A percentile compares a stretch with the other conserved stretches of the same genome.
Evolutionary conservation across 2,113 vertebrate genomes (phyloP).

Genomic region (Merops nubicus): DNA sequence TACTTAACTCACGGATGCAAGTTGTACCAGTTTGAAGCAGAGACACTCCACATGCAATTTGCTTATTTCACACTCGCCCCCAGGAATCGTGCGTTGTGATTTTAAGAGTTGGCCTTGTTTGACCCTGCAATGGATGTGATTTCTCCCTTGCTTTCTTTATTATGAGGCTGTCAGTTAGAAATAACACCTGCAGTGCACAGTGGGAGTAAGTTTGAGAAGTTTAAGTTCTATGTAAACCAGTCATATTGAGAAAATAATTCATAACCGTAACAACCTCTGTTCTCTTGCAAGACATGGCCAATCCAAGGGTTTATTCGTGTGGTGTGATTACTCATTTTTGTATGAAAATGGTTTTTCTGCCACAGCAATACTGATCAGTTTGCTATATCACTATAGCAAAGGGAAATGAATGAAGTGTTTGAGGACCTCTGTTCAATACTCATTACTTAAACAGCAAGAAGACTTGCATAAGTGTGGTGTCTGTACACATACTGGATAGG

Average conservation of each 20-base stretch:
- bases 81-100: slow-evolving; percentile 55
- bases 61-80: slow-evolving; percentile 48
- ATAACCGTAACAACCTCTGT: neutral
- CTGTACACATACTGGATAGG: accelerated
- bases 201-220: slow-evolving; percentile 22
- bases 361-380: neutral
- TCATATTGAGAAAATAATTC: slow-evolving; percentile 36
- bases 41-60: neutral
- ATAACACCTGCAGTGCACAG: neutral
- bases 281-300: neutral
- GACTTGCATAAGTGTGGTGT: neutral
- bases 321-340: neutral
- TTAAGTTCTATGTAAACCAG: slow-evolving; percentile 14
- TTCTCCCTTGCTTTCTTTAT: slow-evolving; percentile 19
- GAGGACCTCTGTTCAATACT: neutral
- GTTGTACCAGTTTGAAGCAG: neutral
- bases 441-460: neutral
- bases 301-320: neutral
- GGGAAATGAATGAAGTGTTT: accelerated
- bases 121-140: slow-evolving; percentile 8
- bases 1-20: slow-evolving; percentile 23
- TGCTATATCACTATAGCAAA: neutral
- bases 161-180: slow-evolving; percentile 38
- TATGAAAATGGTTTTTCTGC: neutral
- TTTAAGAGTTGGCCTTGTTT: slow-evolving; percentile 26